Evolutionary conservation across 2,113 vertebrate species (phyloP).

Genomic region (Colistium nudipinnis): DNA sequence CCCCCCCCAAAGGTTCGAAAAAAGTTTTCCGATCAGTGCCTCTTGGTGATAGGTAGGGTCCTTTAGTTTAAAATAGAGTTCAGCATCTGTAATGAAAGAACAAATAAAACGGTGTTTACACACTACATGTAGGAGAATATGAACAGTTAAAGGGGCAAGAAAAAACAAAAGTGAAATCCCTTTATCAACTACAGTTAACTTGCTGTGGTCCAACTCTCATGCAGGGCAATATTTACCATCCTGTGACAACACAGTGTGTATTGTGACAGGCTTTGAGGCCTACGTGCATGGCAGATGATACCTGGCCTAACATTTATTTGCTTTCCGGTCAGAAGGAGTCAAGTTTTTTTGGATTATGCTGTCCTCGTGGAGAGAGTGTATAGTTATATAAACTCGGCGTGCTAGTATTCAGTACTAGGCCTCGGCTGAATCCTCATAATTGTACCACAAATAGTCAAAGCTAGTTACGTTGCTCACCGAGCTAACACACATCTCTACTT

Average conservation of each 20-base stretch:
- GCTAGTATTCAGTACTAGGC: conserved; percentile 26
- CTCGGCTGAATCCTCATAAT: conserved; percentile 5
- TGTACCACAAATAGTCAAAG: background rate
- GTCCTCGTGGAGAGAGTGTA: background rate
- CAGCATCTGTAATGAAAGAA: conserved; percentile 86
- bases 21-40: conserved; percentile 75
- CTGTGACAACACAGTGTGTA: conserved; percentile 2
- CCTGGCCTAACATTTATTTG: background rate
- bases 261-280: conserved; percentile 50
- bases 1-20: conserved; percentile 85
- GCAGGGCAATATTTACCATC: conserved; percentile 4
- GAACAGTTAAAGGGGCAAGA: too few species aligned
- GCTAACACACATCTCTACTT: background rate
- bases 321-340: background rate
- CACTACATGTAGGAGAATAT: too few species aligned
- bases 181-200: background rate
- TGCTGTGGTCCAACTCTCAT: fast-evolving
- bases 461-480: background rate
- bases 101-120: too few species aligned
- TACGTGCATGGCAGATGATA: conserved; percentile 13
- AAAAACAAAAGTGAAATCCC: background rate
- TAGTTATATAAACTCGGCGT: conserved; percentile 9
- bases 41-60: conserved; percentile 81
- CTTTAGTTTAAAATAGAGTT: conserved; percentile 87
- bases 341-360: too few species aligned